Base-by-base conservation (phyloP, 2,113 vertebrate species). In the Motacilla tschutschensis region DNA sequence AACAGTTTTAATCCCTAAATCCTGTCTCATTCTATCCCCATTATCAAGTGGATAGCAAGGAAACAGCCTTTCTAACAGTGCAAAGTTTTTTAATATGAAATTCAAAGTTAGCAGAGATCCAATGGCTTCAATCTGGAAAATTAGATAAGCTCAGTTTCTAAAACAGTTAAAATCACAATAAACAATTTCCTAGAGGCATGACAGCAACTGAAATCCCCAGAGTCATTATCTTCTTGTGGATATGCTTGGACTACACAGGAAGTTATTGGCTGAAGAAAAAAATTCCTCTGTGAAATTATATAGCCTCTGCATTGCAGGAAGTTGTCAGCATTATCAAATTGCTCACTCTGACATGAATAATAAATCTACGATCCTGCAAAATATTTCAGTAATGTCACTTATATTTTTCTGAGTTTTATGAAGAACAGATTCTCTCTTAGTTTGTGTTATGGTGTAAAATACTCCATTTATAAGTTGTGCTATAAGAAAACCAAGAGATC, bases 311-410 rank as follows among this genome's bases (percentile, higher is more conserved):
- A 91, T 70, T 63, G 84, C 84, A 95, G 93, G 89, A 92, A 91
- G 82, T 85, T 77, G 79, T 94, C 85, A 92, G 70, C 75, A 90
- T 91, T 84, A 81, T 70, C 85, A 86, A 79, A 92, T 88, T 86
- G 74, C 74, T 83, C 54, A 35, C 33, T 72, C 55, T 90, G 67
- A 82, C 91, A 90, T 26, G 48, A 88, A 93, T 70, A 89, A 89
- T 63, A 93, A 77, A 87, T 73, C 46, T 54, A 38, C 8, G 12
- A 73, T 84, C 91, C 71, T 51, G 76, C 67, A 77, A 57, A 76
- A 24, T 14, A 35, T 35, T 66, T 65, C 51, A 74, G 41, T 18
- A 84, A 79, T 59, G 40, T 82, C 22, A 22, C 8, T 90, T 75
- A 43, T 5, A 58, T 88, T 87, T 88, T 90, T 62, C 35, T 20